Evolutionary conservation across 2,797 vertebrate genomes (phyloP), one percentile per base, ranked within the genome.

Genomic region (Toxotes lorentzi): DNA sequence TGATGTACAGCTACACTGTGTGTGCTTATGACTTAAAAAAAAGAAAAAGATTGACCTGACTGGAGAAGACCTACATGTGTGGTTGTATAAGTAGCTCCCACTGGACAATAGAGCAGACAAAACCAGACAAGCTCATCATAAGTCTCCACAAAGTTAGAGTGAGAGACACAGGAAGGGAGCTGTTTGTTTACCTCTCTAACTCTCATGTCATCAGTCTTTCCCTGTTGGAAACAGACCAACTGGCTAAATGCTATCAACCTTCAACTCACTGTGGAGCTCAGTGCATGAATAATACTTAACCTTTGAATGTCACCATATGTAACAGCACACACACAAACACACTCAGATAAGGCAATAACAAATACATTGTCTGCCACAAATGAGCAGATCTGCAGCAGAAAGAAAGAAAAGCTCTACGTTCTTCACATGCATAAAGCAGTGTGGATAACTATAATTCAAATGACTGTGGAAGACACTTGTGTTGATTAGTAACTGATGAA

Each of bases 201-300:
- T 67, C 66, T 61, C 67, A 9, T 58, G 69, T 79, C 59, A 72
- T 81, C 70, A 73, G 58, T 67, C 60, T 51, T 41, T 73, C 59
- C 1, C 48, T 8, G 64, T 61, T 87, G 67, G 53, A 83, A 78
- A 72, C 64, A 51, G 58, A 70, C 60, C 76, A 73, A 73, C 57
- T 40, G 30, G 60, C 65, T 62, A 68, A 77, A 83, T 2, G 54
- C 45, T 51, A 38, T 48, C 63, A 74, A 70, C 51, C 64, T 70
- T 60, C 41, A 19, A 54, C 64, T 73, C 56, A 27, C 62, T 45
- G 66, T 30, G 50, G 43, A 69, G 74, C 35, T 78, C 41, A 45
- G 54, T n/a, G 58, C 63, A 61, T 66, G 45, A 77, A 75, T 82
- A 71, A 77, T 32, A 86, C 78, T 74, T 78, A 78, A 78, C 74